These are phyloP conservation scores for Dryobates pubescens DNA, from an alignment of 2,797 vertebrate genomes.

Conservation along the genomic window DNA sequence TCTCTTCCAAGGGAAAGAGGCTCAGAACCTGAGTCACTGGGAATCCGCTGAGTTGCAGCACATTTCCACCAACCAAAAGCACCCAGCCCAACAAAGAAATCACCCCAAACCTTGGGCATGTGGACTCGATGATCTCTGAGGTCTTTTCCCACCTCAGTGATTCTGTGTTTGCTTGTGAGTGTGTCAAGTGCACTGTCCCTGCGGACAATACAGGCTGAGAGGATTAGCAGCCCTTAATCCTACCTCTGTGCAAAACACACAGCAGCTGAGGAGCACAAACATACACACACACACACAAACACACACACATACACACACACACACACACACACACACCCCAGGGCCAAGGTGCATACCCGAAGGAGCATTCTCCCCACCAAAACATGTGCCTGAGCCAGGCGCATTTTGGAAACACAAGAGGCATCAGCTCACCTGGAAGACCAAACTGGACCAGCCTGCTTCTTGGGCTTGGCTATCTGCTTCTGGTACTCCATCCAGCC, in stretches of 20 bases:
- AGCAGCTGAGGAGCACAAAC: not conserved
- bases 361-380: not conserved
- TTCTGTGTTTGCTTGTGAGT: not conserved
- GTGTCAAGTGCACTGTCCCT: not conserved
- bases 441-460: slow-evolving; percentile 77
- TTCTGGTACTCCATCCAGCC: slow-evolving; percentile 89
- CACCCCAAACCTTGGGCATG: no score
- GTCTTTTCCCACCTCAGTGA: no score
- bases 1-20: not conserved
- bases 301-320: not conserved
- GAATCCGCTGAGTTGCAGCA: slow-evolving; percentile 14
- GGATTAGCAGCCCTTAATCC: slow-evolving; percentile 23
- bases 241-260: not conserved
- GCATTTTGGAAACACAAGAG: fast-evolving
- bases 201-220: not conserved
- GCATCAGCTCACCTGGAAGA: slow-evolving; percentile 79
- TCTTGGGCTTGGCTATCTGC: slow-evolving; percentile 80
- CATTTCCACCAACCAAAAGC: not conserved
- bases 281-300: not conserved
- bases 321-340: not conserved
- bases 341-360: fast-evolving
- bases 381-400: fast-evolving
- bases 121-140: no score
- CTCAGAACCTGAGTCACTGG: not conserved
- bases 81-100: no score